Percentiles rank a stretch among this genome's conserved stretches.
Evolutionary conservation across 2,113 vertebrate species (phyloP).

Genomic region (Xiphorhynchus elegans): DNA sequence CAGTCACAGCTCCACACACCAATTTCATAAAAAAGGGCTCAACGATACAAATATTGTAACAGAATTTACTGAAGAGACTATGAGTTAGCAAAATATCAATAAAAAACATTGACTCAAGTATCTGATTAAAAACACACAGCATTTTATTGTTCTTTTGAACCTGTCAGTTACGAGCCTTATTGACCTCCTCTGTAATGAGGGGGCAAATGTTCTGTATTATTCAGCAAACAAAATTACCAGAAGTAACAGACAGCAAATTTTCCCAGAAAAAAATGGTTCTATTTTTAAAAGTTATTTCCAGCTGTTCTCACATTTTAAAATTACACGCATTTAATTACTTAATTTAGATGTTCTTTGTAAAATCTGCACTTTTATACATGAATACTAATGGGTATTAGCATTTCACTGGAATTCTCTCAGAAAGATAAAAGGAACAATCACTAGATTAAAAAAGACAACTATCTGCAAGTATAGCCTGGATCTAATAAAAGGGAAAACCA

Average conservation of each 20-base stretch:
- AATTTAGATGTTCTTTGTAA: background rate
- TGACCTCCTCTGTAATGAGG: background rate
- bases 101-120: background rate
- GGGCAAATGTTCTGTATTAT: background rate
- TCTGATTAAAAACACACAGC: background rate
- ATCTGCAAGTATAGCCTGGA: background rate
- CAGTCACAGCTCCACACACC: background rate
- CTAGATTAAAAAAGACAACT: background rate
- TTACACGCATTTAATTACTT: background rate
- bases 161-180: background rate
- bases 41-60: background rate
- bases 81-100: background rate
- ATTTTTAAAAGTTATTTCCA: background rate
- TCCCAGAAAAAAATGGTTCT: background rate
- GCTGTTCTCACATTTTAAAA: background rate
- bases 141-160: conserved; percentile 50
- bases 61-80: background rate
- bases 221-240: background rate
- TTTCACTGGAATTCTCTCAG: background rate
- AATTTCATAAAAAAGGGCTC: background rate
- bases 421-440: background rate
- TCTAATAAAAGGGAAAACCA: background rate
- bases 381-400: background rate
- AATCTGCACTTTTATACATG: background rate
- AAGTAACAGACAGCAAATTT: background rate